Evolutionary conservation across 2,113 vertebrate genomes (phyloP), one percentile per base, ranked within the genome.

Genomic region (Xenopus borealis): DNA sequence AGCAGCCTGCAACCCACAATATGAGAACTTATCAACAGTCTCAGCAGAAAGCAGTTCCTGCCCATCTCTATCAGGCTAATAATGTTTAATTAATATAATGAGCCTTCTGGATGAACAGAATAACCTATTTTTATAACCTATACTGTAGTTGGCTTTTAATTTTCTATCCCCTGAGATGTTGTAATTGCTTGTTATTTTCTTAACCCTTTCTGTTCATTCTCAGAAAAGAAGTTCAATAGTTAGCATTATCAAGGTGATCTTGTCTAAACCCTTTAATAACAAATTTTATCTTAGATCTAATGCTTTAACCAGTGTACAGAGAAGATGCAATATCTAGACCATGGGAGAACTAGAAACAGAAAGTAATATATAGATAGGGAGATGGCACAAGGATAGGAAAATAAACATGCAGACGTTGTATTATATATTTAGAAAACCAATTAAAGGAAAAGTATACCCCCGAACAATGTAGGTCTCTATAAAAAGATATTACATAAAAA

Each of bases 51-150:
- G 83, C 85, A 85, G 83, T 63, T 44, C 87, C 87, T 86, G 85
- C 87, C 87, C 80, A 72, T 80, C 87, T 83, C 79, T 6, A 83
- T 86, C 82, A 44, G 84, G 81, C 80, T 89, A 91, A 89, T 92
- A 89, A 92, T 88, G 89, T 90, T 91, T 91, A 92, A 92, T 93
- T 92, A 93, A 92, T 90, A 82, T 88, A 89, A 91, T 89, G 85
- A 91, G 88, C 82, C 89, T 91, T 87, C 85, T 88, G 83, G 86
- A 89, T 78, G 80, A 85, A 84, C 81, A 83, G 63, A 85, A 81
- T 88, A 86, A 89, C 88, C 91, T 90, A 90, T 92, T 93, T 93
- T 91, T 92, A 87, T 90, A 92, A 91, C 85, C 84, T 85, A 86
- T 88, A 79, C 82, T 86, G 82, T 79, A 86, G 88, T 86, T 86